Evolutionary conservation across 2,113 vertebrate species (phyloP), one percentile per base, ranked within the genome.

Genomic region (Callionymus lyra): DNA sequence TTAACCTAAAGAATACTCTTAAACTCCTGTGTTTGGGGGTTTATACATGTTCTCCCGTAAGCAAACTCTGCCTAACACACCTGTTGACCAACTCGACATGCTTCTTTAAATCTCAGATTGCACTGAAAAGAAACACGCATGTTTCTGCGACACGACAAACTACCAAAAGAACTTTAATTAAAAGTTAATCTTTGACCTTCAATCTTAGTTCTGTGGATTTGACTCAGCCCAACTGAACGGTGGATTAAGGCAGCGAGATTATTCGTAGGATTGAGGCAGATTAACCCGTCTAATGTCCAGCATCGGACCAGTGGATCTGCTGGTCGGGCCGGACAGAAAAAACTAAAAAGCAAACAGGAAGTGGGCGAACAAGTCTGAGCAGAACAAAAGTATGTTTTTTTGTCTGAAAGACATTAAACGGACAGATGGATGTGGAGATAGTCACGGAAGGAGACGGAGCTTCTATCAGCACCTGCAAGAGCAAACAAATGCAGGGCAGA

Each of bases 211-310:
- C 21, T 27, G 21, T 27, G 21, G 21, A 27, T 27, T 27, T 27
- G 4, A 27, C 21, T 5, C 4, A 27, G 21, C 21, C 4, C 21
- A 4, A 27, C 21, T 42, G 42, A 55, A 44, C 45, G 39, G 18
- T 34, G 57, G 73, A 80, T 79, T 71, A 72, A 53, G 59, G 34
- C 41, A 9, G 15, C 2, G 12, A 46, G 65, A 76, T 68, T 76
- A 64, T 50, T 59, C 50, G 9, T 12, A 16, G 63, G 76, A 74
- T 73, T 50, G 67, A 10, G 27, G 47, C 42, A 59, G 76, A 80
- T 74, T 70, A 79, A 68, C 44, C 56, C 38, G 42, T 72, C 65
- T 27, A 44, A 56, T 1, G 43, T 48, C 44, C 17, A 18, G 18
- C 48, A 44, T 46, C 43, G 31, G 16, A 41, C 14, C 14, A 1